Evolutionary conservation across 2,888 invertebrate species (phyloP).

Genomic region (Keiferia lycopersicella): DNA sequence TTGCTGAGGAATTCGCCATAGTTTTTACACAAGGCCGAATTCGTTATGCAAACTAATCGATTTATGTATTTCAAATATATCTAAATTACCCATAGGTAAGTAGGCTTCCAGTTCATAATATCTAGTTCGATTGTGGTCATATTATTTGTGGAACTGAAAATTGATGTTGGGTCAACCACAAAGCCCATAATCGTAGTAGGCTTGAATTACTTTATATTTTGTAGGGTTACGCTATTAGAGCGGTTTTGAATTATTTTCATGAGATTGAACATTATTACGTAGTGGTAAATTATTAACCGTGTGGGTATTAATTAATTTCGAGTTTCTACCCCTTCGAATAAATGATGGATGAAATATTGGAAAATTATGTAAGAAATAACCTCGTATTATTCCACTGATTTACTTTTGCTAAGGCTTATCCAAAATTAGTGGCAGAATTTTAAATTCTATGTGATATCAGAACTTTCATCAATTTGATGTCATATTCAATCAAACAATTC

Average conservation of each 20-base stretch:
- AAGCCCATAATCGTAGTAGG: constrained; percentile 12
- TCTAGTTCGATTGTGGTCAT: constrained; percentile 4
- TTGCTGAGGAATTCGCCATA: not conserved
- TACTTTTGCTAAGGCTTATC: too few relatives aligned
- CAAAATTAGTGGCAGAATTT: too few relatives aligned
- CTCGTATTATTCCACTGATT: too few relatives aligned
- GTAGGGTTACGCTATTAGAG: not conserved
- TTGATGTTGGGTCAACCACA: constrained; percentile 3
- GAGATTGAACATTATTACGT: not conserved
- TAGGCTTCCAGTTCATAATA: not conserved
- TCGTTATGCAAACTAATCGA: not conserved
- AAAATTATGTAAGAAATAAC: too few relatives aligned
- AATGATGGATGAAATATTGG: too few relatives aligned
- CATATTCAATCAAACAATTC: too few relatives aligned
- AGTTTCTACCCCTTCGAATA: too few relatives aligned
- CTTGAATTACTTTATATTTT: constrained; percentile 5
- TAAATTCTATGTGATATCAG: too few relatives aligned
- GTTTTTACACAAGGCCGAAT: constrained; percentile 13
- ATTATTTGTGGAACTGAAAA: not conserved
- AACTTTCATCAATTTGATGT: too few relatives aligned
- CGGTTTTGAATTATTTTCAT: not conserved
- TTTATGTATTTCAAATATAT: constrained; percentile 1
- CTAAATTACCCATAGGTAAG: not conserved
- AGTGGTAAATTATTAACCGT: not conserved
- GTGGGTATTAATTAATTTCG: not conserved